Percentiles rank a stretch among this genome's conserved stretches.
These are phyloP conservation scores for Pyrocephalus nanus DNA, from an alignment of 2,797 vertebrate species.

Conservation along the genomic window DNA sequence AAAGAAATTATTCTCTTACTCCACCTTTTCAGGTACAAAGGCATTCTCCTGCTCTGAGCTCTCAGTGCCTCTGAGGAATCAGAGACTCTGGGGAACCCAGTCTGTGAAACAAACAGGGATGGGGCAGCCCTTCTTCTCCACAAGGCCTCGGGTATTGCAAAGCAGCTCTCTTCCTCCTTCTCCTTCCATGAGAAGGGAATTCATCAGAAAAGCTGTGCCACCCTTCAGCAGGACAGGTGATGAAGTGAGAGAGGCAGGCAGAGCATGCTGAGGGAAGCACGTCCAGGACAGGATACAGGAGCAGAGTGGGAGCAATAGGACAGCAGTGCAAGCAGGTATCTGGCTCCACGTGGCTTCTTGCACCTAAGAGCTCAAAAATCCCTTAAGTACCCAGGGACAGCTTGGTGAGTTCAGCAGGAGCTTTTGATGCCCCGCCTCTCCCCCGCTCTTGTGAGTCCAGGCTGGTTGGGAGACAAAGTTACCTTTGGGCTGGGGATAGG, in stretches of 20 bases:
- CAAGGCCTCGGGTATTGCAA: rapidly evolving
- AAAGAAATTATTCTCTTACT: background rate
- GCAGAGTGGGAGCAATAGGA: background rate
- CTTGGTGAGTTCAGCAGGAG: background rate
- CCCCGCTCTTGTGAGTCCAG: background rate
- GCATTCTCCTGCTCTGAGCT: background rate
- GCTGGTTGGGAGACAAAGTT: background rate
- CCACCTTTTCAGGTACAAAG: background rate
- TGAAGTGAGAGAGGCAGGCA: background rate
- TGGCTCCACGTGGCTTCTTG: background rate
- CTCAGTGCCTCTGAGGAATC: background rate
- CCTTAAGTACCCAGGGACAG: background rate
- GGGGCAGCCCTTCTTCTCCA: background rate
- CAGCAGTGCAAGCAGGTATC: background rate
- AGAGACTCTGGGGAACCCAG: background rate
- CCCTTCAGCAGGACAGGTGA: background rate
- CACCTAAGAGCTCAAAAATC: background rate
- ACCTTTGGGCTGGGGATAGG: background rate
- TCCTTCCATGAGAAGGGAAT: background rate
- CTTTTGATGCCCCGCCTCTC: background rate
- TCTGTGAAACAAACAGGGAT: background rate
- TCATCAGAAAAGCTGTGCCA: background rate
- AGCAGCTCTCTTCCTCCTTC: background rate
- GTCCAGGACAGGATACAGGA: background rate
- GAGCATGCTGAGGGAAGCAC: rapidly evolving